Evolutionary conservation across 1,140 invertebrate genomes (phyloP).

Genomic region (Aphelinus atriplicis): DNA sequence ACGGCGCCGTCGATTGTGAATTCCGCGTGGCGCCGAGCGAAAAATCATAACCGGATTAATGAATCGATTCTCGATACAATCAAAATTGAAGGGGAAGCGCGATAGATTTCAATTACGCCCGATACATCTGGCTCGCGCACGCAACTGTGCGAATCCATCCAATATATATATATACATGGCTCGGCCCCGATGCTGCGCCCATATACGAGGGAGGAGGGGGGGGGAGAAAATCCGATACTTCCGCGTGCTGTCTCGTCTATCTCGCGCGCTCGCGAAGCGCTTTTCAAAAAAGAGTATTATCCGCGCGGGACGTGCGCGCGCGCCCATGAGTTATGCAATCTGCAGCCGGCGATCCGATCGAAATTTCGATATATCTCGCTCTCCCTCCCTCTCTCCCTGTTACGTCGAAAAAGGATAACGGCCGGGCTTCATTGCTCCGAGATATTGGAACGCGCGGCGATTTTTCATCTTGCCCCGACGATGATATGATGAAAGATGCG

Average conservation of each 20-base stretch:
- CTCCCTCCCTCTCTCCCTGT: no score
- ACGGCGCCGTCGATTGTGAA: no score
- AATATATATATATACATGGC: not conserved
- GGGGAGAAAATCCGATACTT: constrained; percentile 12
- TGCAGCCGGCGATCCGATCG: constrained; percentile 14
- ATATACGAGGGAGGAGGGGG: no score
- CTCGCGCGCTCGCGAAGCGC: no score
- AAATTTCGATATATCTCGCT: constrained; percentile 16
- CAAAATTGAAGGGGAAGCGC: constrained; percentile 7
- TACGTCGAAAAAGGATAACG: constrained; percentile 17
- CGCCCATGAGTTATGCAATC: constrained; percentile 22
- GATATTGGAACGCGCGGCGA: not conserved
- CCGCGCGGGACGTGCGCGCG: not conserved
- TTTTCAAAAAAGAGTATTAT: not conserved
- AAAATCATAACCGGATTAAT: not conserved
- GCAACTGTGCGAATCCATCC: not conserved
- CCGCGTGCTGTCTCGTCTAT: not conserved
- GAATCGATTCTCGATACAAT: constrained; percentile 34
- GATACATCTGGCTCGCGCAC: not conserved
- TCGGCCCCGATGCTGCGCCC: no score
- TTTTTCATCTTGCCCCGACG: no score
- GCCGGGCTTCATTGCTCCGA: constrained; percentile 2
- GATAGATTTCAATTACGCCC: constrained; percentile 34
- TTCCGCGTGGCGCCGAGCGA: no score
- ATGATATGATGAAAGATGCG: no score